phyloP scores from a whole-genome alignment of 2,113 vertebrate species.

The Smithornis capensis region DNA sequence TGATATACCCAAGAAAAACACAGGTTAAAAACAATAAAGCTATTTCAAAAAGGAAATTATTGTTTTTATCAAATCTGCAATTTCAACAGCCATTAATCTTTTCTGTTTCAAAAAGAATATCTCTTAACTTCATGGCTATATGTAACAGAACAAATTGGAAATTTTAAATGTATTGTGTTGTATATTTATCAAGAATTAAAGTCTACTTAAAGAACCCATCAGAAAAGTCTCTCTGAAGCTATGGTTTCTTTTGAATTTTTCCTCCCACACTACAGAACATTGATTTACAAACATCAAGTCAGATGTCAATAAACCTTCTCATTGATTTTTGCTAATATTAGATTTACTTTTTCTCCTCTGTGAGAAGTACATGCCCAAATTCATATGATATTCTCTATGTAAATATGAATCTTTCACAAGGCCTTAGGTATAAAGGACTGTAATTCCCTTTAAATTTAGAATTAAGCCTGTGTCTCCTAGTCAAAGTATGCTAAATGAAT shows the following conservation, averaged over 20 bases:
- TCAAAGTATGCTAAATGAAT: neutral
- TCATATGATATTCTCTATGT: neutral
- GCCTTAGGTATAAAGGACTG: neutral
- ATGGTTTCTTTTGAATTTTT: neutral
- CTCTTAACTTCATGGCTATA: neutral
- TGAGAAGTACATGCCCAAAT: accelerated
- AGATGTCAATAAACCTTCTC: neutral
- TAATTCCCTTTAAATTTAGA: neutral
- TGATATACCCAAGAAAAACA: neutral
- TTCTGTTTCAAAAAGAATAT: neutral
- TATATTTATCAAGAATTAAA: neutral
- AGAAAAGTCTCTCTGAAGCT: neutral
- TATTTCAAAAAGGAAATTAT: neutral
- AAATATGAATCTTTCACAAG: neutral
- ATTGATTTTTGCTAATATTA: neutral
- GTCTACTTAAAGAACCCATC: neutral
- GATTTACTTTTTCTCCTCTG: neutral
- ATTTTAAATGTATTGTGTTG: neutral
- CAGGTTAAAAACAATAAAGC: neutral
- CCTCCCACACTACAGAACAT: neutral
- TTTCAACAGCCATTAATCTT: neutral
- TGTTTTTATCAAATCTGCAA: neutral
- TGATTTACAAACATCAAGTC: neutral
- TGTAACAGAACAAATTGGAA: neutral
- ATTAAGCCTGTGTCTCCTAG: neutral